A percentile compares a stretch with the other conserved stretches of the same genome.
Evolutionary conservation across 2,888 invertebrate genomes (phyloP).

Genomic region (Chalcosyrphus nemorum): DNA sequence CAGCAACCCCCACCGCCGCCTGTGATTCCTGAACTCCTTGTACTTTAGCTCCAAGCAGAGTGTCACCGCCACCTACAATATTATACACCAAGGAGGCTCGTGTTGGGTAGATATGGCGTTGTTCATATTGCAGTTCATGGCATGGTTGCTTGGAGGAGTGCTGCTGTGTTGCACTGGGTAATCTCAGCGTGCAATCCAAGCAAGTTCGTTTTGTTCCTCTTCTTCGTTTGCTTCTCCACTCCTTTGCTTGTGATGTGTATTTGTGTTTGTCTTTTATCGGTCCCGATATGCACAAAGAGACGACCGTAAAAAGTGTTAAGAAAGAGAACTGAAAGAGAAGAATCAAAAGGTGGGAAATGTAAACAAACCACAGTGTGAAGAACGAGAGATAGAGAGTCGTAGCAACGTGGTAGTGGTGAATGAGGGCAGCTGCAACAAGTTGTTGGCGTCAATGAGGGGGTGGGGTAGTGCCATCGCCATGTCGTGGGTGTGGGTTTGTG

Average conservation of each 20-base stretch:
- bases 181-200: slow-evolving; percentile 37
- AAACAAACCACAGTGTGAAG: slow-evolving; percentile 50
- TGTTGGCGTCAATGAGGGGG: slow-evolving; percentile 17
- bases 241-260: background rate
- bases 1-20: slow-evolving; percentile 30
- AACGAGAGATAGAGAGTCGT: background rate
- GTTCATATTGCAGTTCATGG: slow-evolving; percentile 33
- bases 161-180: background rate
- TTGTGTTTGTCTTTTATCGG: slow-evolving; percentile 28
- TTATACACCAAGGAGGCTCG: slow-evolving; percentile 2
- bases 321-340: slow-evolving; percentile 9
- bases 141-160: background rate
- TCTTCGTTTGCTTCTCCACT: slow-evolving; percentile 22
- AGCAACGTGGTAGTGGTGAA: slow-evolving; percentile 17
- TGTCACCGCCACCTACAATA: slow-evolving; percentile 59
- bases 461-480: background rate
- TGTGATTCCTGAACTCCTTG: slow-evolving; percentile 52
- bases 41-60: slow-evolving; percentile 61
- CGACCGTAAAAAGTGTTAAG: slow-evolving; percentile 12
- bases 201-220: background rate
- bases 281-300: background rate
- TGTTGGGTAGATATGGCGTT: background rate
- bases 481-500: background rate
- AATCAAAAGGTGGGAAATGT: slow-evolving; percentile 53
- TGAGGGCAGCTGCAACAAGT: slow-evolving; percentile 51